Evolutionary conservation across 2,888 invertebrate genomes (phyloP).

Genomic region (Dorcus hopei): DNA sequence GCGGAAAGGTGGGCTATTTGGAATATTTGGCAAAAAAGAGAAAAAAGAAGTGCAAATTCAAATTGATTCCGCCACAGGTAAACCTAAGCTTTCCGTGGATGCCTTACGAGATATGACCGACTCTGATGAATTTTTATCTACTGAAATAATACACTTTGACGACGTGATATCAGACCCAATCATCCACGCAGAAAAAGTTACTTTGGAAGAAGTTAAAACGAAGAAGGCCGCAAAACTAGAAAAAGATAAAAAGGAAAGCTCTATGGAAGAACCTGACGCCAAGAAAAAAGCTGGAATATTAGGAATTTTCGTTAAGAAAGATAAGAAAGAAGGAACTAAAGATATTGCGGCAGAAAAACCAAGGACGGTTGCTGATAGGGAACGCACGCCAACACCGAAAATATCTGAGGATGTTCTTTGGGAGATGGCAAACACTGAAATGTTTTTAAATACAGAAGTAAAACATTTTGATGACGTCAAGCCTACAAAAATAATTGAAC

Average conservation of each 20-base stretch:
- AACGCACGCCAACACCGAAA: too few species aligned
- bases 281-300: slow-evolving; percentile 28
- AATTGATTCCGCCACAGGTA: not conserved
- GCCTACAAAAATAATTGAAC: not conserved
- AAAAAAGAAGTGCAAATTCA: slow-evolving; percentile 15
- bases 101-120: slow-evolving; percentile 30
- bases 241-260: slow-evolving; percentile 10
- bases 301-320: slow-evolving; percentile 27
- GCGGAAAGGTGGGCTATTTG: slow-evolving; percentile 25
- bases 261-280: slow-evolving; percentile 14
- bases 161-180: slow-evolving; percentile 26
- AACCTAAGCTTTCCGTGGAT: slow-evolving; percentile 11
- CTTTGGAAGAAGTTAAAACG: not conserved
- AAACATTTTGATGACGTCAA: slow-evolving; percentile 25
- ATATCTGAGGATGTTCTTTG: too few species aligned
- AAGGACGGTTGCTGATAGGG: too few species aligned
- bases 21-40: slow-evolving; percentile 24
- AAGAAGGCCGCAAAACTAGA: not conserved
- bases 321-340: slow-evolving; percentile 18
- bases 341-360: not conserved
- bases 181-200: not conserved
- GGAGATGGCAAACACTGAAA: slow-evolving; percentile 20
- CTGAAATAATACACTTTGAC: slow-evolving; percentile 34
- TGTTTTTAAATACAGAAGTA: slow-evolving; percentile 27
- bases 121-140: slow-evolving; percentile 28